phyloP scores from a whole-genome alignment of 2,888 invertebrate genomes.

The Gastrophysa polygoni region DNA sequence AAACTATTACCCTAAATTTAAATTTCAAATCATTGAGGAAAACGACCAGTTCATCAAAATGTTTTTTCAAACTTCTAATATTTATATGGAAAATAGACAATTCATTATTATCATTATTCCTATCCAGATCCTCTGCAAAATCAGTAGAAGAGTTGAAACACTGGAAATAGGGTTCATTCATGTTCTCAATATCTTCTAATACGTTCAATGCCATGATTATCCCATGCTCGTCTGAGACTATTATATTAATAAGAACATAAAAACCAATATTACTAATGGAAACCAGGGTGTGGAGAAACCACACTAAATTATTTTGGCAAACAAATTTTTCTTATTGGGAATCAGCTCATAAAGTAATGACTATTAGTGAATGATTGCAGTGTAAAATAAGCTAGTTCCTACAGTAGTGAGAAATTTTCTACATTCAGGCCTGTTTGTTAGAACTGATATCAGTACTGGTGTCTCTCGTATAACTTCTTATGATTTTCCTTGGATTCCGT shows the following conservation, averaged over 20 bases:
- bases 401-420: not conserved
- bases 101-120: not conserved
- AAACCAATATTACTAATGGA: not conserved
- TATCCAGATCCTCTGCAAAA: not conserved
- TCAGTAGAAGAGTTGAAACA: too few relatives aligned
- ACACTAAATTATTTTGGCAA: not conserved
- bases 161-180: not conserved
- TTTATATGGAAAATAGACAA: too few relatives aligned
- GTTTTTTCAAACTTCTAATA: too few relatives aligned
- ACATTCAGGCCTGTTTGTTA: not conserved
- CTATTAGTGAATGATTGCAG: not conserved
- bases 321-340: not conserved
- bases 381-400: not conserved
- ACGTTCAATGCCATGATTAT: not conserved
- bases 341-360: not conserved
- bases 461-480: not conserved
- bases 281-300: not conserved
- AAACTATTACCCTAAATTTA: not conserved
- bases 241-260: not conserved
- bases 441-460: not conserved
- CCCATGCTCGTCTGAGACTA: not conserved
- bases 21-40: slow-evolving; percentile 2
- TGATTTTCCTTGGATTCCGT: not conserved
- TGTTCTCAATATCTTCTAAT: not conserved
- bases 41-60: slow-evolving; percentile 1